Base-by-base conservation (phyloP, 1,140 invertebrate species). In the Cecropterus lyciades region DNA sequence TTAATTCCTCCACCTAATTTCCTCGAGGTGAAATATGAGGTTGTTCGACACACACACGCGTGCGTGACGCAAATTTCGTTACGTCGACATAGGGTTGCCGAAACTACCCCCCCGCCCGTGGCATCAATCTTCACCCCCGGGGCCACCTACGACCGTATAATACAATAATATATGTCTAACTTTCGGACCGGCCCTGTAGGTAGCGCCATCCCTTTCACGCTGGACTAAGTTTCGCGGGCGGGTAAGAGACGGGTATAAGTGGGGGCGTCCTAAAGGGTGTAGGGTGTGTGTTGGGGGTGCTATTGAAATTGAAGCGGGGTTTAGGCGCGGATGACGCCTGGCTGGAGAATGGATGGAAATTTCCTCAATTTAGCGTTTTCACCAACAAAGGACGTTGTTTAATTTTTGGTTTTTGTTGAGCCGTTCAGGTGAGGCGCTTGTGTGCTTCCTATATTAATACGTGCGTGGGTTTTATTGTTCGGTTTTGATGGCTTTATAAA, bases 101-200 rank as follows among this genome's bases (percentile, higher is more conserved):
- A 91, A 91, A 91, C 87, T 89, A 91, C 81, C 86, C 80, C 75
- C 74, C 78, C 69, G 70, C 73, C 76, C 77, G 77, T 72, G 72
- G 80, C 88, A 91, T 89, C 89, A 91, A 91, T 91, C 89, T 89
- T 91, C 79, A 77, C 84, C 86, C 85, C 82, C 84, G 80, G 67
- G 43, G 56, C 87, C 88, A 91, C 88, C 88, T 91, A 91, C 88
- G 88, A 78, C 70, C 79, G 84, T 91, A 91, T 91, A 88, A 89
- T 87, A 89, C 87, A 89, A 91, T 89, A 91, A 91, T 91, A 89
- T 89, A 91, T 90, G 87, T 89, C 89, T 91, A 91, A 89, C 79
- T 87, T 87, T 91, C 89, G 89, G 89, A 91, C 89, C 86, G 79
- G 85, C 85, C 89, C 87, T 89, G 87, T 88, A 83, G 87, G 87